Conservation (phyloP, 2,797 vertebrate species). For the Bovichtus diacanthus region DNA sequence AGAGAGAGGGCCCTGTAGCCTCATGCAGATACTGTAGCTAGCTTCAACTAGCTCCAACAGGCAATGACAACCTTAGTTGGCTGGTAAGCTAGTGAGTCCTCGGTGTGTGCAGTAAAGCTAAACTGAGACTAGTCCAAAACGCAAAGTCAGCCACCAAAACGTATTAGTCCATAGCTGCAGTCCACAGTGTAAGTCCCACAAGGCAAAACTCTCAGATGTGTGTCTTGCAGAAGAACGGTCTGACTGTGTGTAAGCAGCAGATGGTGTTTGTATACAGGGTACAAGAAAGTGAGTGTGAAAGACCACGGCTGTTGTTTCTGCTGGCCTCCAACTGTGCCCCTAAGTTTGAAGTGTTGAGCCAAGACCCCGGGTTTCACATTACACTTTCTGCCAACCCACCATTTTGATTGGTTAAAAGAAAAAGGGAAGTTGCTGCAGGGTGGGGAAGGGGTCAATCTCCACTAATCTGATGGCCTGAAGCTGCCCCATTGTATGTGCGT, state of each 20-base stretch:
- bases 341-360: constrained; percentile 75
- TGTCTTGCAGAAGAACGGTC: constrained; percentile 20
- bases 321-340: constrained; percentile 78
- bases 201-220: constrained; percentile 31
- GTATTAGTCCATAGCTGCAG: constrained; percentile 57
- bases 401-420: constrained; percentile 76
- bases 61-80: constrained; percentile 6
- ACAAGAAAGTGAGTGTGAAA: constrained; percentile 63
- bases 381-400: constrained; percentile 77
- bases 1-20: constrained; percentile 53
- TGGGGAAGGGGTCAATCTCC: constrained; percentile 77
- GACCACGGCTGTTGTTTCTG: constrained; percentile 73
- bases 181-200: constrained; percentile 51
- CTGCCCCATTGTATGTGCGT: constrained; percentile 70
- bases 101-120: constrained; percentile 8
- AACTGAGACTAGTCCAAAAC: constrained; percentile 23
- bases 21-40: constrained; percentile 37
- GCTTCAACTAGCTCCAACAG: constrained; percentile 13
- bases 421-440: constrained; percentile 72
- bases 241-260: constrained; percentile 33
- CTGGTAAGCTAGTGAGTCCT: constrained; percentile 15
- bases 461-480: constrained; percentile 80
- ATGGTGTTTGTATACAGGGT: constrained; percentile 56
- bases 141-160: constrained; percentile 44
- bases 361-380: constrained; percentile 82